A percentile compares a stretch with the other conserved stretches of the same genome.
Evolutionary conservation across 2,113 vertebrate species (phyloP).

Genomic region (Sturnira hondurensis): DNA sequence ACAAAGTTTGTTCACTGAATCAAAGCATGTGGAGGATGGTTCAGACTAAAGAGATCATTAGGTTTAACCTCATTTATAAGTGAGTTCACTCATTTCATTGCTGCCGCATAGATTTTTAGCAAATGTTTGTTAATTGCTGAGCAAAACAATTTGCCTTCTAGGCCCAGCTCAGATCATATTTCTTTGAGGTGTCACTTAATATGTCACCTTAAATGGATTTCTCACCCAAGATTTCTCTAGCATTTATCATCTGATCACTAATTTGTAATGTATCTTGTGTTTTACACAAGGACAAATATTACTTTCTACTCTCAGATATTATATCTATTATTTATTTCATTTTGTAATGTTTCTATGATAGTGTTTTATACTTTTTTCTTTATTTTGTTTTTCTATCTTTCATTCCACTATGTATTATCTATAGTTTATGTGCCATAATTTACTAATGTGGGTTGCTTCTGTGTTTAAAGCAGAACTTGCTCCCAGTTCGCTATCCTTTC

Average conservation of each 20-base stretch:
- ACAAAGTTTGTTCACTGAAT: neutral
- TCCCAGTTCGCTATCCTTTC: neutral
- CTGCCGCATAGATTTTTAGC: neutral
- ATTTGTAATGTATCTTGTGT: neutral
- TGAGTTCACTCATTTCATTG: neutral
- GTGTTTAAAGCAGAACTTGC: neutral
- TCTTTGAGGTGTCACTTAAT: neutral
- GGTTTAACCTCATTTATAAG: neutral
- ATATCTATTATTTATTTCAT: neutral
- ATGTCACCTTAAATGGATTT: neutral
- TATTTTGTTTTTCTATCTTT: neutral
- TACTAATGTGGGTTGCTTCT: neutral
- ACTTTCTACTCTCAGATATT: neutral
- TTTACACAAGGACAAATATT: neutral
- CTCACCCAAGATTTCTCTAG: neutral
- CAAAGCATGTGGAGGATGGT: neutral
- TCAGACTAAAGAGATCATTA: neutral
- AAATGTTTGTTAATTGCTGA: slow-evolving; percentile 8
- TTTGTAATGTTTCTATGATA: neutral
- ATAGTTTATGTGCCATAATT: neutral
- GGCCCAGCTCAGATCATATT: neutral
- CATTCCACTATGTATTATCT: neutral
- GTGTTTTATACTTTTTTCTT: neutral
- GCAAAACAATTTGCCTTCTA: neutral
- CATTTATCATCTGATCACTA: neutral